A percentile compares a stretch with the other conserved stretches of the same genome.
Evolutionary conservation across 1,140 invertebrate species (phyloP).

Genomic region (Temnothorax curvispinosus): DNA sequence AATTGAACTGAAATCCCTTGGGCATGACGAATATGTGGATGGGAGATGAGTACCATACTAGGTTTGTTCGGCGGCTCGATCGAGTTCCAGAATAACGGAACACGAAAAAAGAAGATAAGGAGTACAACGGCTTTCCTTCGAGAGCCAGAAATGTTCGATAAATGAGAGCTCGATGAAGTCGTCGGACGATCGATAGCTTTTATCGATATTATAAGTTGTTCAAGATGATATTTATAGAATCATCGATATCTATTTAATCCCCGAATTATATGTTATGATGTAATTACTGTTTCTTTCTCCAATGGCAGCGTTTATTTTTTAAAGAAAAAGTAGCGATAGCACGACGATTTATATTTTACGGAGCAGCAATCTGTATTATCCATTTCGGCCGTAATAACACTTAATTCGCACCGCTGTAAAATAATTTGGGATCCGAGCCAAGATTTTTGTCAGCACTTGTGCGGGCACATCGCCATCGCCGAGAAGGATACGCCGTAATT

Average conservation of each 20-base stretch:
- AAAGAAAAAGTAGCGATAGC: background rate
- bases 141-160: constrained; percentile 35
- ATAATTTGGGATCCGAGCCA: constrained; percentile 31
- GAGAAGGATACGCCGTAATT: constrained; percentile 31
- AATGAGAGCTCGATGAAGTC: background rate
- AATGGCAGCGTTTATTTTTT: background rate
- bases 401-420: constrained; percentile 36
- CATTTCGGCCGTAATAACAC: background rate
- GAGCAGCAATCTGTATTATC: background rate
- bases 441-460: constrained; percentile 40
- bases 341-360: background rate
- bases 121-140: constrained; percentile 37
- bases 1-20: constrained; percentile 73
- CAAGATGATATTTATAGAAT: background rate
- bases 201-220: background rate
- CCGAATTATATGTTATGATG: constrained; percentile 15
- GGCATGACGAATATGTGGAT: constrained; percentile 63
- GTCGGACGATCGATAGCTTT: constrained; percentile 11
- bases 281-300: background rate
- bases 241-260: constrained; percentile 36
- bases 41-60: constrained; percentile 24
- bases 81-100: constrained; percentile 27
- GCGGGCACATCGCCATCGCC: background rate
- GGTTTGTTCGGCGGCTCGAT: constrained; percentile 10
- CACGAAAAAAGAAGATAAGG: constrained; percentile 20